Evolutionary conservation across 2,797 vertebrate genomes (phyloP).

Genomic region (Gephyroberyx darwinii): DNA sequence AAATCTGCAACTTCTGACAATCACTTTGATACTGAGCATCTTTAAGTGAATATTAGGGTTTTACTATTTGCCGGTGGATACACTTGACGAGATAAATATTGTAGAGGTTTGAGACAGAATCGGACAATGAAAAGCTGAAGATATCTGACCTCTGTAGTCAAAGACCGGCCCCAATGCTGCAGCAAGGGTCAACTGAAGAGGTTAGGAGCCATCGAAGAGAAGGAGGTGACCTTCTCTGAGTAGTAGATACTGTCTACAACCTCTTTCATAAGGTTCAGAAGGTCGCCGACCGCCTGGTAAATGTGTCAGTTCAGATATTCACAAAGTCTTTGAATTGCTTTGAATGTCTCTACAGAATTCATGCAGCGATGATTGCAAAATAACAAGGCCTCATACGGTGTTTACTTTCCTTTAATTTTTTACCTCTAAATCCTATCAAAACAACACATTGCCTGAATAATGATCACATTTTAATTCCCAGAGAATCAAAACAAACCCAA

Average conservation of each 20-base stretch:
- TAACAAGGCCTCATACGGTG: constrained; percentile 44
- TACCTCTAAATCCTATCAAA: constrained; percentile 44
- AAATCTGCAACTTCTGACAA: not conserved
- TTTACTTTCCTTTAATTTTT: constrained; percentile 50
- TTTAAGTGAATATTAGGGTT: not conserved
- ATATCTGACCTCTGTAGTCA: too few relatives aligned
- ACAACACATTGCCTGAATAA: constrained; percentile 38
- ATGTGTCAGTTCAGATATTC: constrained; percentile 37
- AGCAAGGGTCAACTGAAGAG: constrained; percentile 4
- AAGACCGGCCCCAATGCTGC: not conserved
- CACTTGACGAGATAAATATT: too few relatives aligned
- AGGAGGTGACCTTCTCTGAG: constrained; percentile 25
- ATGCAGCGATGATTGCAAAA: constrained; percentile 41
- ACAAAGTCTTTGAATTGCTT: constrained; percentile 43
- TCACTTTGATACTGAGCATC: not conserved
- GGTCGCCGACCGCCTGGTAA: constrained; percentile 44
- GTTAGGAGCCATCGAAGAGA: constrained; percentile 27
- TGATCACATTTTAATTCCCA: constrained; percentile 47
- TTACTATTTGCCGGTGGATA: not conserved
- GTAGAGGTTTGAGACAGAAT: not conserved
- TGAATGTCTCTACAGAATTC: constrained; percentile 39
- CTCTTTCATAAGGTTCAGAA: constrained; percentile 20
- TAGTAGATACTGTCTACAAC: constrained; percentile 42
- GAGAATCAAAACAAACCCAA: constrained; percentile 44
- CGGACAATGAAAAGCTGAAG: not conserved